phyloP scores from a whole-genome alignment of 2,888 invertebrate genomes.

The Hartigia nigra region DNA sequence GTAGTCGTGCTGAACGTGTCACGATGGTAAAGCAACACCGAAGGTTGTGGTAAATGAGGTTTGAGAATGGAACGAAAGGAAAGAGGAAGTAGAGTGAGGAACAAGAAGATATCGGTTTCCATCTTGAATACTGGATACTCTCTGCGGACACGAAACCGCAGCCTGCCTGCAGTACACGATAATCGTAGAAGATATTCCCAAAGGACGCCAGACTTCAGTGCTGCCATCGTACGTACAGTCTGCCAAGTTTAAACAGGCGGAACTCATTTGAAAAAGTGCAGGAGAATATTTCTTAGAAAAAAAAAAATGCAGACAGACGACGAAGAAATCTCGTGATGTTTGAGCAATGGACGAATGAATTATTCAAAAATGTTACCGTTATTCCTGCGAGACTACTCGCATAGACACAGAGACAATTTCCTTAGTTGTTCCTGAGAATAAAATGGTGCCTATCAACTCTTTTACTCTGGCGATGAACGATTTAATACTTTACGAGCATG shows the following conservation, averaged over 20 bases:
- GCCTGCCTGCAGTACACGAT: neutral
- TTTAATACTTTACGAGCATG: neutral
- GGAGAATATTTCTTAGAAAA: neutral
- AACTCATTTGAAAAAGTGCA: neutral
- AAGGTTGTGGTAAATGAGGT: conserved; percentile 30
- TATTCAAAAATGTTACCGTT: neutral
- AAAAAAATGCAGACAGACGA: neutral
- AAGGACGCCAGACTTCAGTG: neutral
- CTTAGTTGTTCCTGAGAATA: neutral
- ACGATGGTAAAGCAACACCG: conserved; percentile 32
- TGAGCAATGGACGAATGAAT: neutral
- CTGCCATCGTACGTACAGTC: neutral
- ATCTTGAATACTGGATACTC: neutral
- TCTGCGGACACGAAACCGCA: neutral
- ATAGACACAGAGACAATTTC: neutral
- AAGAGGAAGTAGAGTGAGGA: neutral
- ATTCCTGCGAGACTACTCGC: neutral
- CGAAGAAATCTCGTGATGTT: neutral
- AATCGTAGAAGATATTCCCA: neutral
- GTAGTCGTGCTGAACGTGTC: conserved; percentile 7
- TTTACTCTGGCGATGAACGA: neutral
- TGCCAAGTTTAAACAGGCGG: neutral
- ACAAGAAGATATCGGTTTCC: neutral
- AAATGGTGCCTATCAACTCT: neutral
- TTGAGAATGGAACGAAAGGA: conserved; percentile 18